A percentile compares a stretch with the other conserved stretches of the same genome.
Evolutionary conservation across 2,797 vertebrate genomes (phyloP).

Genomic region (Leptatherina wallacei): DNA sequence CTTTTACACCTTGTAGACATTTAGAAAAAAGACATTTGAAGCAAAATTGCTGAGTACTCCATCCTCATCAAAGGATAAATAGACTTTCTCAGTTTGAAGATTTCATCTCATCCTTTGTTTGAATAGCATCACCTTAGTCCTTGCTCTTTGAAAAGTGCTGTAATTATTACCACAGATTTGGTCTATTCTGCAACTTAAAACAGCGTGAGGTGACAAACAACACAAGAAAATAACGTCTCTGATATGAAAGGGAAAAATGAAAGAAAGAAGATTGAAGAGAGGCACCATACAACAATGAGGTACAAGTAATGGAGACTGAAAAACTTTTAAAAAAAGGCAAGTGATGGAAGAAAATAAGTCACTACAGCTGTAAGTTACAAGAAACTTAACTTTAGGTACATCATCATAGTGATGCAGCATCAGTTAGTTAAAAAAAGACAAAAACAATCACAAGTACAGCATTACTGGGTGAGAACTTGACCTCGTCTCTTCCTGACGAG

Average conservation of each 20-base stretch:
- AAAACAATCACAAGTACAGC: not conserved
- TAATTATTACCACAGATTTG: constrained; percentile 55
- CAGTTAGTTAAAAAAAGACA: not conserved
- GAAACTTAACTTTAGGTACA: constrained; percentile 2
- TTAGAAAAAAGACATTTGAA: constrained; percentile 21
- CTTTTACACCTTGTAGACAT: constrained; percentile 12
- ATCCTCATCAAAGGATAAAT: constrained; percentile 8
- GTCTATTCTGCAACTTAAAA: constrained; percentile 25
- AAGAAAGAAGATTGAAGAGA: constrained; percentile 4
- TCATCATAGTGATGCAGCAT: not conserved
- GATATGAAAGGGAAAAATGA: constrained; percentile 16
- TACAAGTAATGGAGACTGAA: constrained; percentile 7
- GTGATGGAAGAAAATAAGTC: not conserved
- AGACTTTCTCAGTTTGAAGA: constrained; percentile 36
- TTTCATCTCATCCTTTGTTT: constrained; percentile 32
- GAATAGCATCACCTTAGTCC: constrained; percentile 47
- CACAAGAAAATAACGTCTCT: constrained; percentile 29
- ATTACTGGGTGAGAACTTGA: not conserved
- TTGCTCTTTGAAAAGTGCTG: constrained; percentile 47
- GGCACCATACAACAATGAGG: not conserved
- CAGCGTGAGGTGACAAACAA: constrained; percentile 41
- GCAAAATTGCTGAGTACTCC: not conserved
- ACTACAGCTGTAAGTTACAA: not conserved
- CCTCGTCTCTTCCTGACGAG: not conserved
- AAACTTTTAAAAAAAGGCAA: not conserved